Percentiles rank a stretch among this genome's conserved stretches.
These are phyloP conservation scores for Sus scrofa DNA, from an alignment of 2,113 vertebrate species.

Conservation along the genomic window DNA sequence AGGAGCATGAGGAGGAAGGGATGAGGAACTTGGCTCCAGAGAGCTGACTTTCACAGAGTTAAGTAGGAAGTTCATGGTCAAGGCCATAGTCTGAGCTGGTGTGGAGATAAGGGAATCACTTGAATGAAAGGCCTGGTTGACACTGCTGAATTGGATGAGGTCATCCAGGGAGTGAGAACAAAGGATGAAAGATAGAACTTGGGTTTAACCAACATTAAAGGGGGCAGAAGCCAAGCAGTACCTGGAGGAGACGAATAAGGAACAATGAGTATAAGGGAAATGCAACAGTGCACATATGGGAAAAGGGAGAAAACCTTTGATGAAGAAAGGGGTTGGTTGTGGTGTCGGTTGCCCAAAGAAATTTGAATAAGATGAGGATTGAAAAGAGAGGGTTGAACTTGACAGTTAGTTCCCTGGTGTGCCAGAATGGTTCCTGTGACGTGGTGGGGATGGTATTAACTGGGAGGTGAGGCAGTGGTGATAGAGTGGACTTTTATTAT, in stretches of 20 bases:
- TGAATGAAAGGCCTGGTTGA: neutral
- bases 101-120: neutral
- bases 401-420: neutral
- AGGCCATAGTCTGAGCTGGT: neutral
- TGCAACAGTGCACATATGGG: neutral
- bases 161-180: neutral
- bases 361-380: neutral
- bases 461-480: neutral
- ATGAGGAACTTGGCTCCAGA: neutral
- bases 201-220: neutral
- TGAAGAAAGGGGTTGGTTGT: neutral
- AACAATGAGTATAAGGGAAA: neutral
- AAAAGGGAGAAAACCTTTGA: neutral
- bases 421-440: neutral
- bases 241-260: neutral
- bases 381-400: neutral
- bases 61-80: neutral
- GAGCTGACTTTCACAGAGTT: neutral
- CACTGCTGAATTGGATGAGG: neutral
- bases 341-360: neutral
- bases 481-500: neutral
- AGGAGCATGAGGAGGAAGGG: neutral
- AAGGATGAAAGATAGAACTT: neutral
- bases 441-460: neutral
- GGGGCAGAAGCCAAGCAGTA: neutral